A percentile compares a stretch with the other conserved stretches of the same genome.
Conservation (phyloP, 2,113 vertebrate genomes). For the Solea solea region DNA sequence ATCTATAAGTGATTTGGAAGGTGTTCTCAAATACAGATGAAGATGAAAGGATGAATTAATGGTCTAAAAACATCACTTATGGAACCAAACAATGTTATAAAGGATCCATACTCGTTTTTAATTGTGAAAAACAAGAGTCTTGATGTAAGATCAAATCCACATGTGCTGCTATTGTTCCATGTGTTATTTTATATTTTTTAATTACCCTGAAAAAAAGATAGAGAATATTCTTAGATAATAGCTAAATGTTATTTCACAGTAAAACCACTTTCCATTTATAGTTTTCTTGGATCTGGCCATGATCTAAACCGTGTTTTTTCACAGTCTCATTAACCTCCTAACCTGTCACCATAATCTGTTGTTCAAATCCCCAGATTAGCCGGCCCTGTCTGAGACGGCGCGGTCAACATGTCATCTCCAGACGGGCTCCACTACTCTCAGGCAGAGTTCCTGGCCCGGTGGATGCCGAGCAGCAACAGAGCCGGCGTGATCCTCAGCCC, state of each 20-base stretch:
- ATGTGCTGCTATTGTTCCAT: too few species aligned
- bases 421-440: constrained; percentile 76
- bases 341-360: constrained; percentile 61
- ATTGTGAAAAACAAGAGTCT: too few species aligned
- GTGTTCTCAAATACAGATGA: too few species aligned
- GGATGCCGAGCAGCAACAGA: constrained; percentile 83
- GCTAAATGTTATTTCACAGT: background rate
- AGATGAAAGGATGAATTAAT: too few species aligned
- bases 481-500: constrained; percentile 88
- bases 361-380: constrained; percentile 62
- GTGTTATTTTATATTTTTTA: too few species aligned
- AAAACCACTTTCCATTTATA: background rate
- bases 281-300: constrained; percentile 11
- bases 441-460: constrained; percentile 81
- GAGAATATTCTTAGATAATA: background rate
- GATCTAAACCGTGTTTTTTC: constrained; percentile 9
- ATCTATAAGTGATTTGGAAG: too few species aligned
- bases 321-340: constrained; percentile 48
- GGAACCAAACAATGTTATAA: too few species aligned
- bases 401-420: constrained; percentile 84
- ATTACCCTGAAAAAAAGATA: background rate
- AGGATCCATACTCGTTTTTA: too few species aligned
- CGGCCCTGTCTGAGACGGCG: constrained; percentile 10
- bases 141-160: too few species aligned
- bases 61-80: too few species aligned